These are phyloP conservation scores for Darevskia mixta DNA, from an alignment of 2,797 vertebrate genomes.

Conservation along the genomic window DNA sequence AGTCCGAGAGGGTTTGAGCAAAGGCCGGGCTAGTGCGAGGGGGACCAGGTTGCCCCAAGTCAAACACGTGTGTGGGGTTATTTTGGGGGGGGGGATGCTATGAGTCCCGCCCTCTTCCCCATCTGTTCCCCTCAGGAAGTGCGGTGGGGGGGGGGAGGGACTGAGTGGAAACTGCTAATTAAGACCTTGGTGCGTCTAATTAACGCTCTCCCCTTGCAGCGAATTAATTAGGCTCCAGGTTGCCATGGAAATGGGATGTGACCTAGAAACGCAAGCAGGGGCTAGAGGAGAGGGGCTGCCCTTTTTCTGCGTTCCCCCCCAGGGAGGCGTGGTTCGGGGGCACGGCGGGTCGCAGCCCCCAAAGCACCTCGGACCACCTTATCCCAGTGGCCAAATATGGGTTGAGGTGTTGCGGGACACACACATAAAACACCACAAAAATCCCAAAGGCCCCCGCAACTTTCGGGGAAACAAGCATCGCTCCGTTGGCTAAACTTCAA, in stretches of 20 bases:
- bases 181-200: conserved; percentile 47
- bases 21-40: no score
- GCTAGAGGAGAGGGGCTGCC: not conserved
- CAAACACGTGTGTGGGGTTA: not conserved
- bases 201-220: conserved; percentile 63
- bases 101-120: conserved; percentile 1
- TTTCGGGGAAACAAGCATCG: not conserved
- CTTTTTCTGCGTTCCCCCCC: conserved; percentile 75
- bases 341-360: not conserved
- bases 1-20: no score
- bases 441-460: not conserved
- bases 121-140: conserved; percentile 34
- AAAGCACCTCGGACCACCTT: not conserved
- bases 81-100: no score
- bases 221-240: conserved; percentile 75
- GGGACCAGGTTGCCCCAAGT: no score
- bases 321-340: conserved; percentile 72
- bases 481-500: not conserved
- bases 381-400: no score
- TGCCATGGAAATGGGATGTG: conserved; percentile 73
- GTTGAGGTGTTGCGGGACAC: no score
- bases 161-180: conserved; percentile 36
- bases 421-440: no score
- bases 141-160: not conserved
- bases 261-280: conserved; percentile 72